Base-by-base conservation (phyloP, 2,797 vertebrate species). In the Hoplostethus mediterraneus region DNA sequence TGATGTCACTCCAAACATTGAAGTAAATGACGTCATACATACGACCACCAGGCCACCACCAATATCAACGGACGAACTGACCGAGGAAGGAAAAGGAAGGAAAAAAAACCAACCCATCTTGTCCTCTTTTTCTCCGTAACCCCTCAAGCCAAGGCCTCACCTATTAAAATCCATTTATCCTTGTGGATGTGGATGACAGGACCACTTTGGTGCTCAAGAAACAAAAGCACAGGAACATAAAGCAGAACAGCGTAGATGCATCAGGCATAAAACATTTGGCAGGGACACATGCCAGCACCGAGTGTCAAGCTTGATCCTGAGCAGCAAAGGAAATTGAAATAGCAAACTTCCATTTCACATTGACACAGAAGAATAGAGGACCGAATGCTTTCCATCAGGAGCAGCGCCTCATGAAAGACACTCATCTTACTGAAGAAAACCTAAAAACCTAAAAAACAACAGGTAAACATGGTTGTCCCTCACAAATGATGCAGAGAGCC, bases 21-120 rank as follows among this genome's bases (percentile, higher is more conserved):
- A 95, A 98, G 96, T 95, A 97, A 97, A 97, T 98, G 97, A 96
- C 96, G 93, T 97, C 97, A 97, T 97, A 97, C 94, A 98, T 97
- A 98, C 95, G 95, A 97, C 97, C 94, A 96, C 96, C 95, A 97
- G 95, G 96, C 97, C 94, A 97, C 96, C 96, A 96, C 96, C 83
- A 95, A 87, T 93, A 90, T 94, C 89, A 86, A 81, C 51, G 58
- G 81, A 70, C 59, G 75, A 75, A 72, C 63, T 40, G 73, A 56
- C 28, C 56, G 14, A 74, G 49, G 45, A 55, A 36, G 69, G 53
- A 38, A 12, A n/a, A n/a, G n/a, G n/a, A n/a, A n/a, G n/a, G n/a
- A n/a, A n/a, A n/a, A 21, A 33, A n/a, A 59, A 25, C 16, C 9
- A 42, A 59, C 17, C 16, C 9, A 42, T 45, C 62, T 40, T 36